Evolutionary conservation across 2,888 invertebrate genomes (phyloP).

Genomic region (Clepsis dumicolana): DNA sequence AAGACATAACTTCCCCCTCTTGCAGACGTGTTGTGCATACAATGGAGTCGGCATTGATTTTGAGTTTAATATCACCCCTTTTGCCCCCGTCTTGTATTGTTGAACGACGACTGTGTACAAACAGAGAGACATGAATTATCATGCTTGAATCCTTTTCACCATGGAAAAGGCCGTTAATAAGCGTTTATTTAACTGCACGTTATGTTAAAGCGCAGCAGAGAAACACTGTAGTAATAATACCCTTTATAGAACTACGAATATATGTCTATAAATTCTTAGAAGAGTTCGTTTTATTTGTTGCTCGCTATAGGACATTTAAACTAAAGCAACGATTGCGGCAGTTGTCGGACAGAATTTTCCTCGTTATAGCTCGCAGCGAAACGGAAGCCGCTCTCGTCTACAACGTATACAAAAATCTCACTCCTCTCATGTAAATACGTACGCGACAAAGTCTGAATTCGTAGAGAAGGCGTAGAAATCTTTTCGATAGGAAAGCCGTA

Average conservation of each 20-base stretch:
- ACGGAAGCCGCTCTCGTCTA: conserved; percentile 65
- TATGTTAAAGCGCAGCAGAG: neutral
- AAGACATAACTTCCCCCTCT: conserved; percentile 77
- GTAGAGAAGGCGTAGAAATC: conserved; percentile 58
- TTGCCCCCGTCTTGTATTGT: conserved; percentile 62
- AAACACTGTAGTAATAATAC: neutral
- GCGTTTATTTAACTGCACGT: conserved; percentile 11
- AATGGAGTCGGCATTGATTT: conserved; percentile 82
- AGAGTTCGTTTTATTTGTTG: neutral
- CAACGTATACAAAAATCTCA: conserved; percentile 69
- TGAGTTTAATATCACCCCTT: conserved; percentile 81
- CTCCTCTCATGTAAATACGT: conserved; percentile 76
- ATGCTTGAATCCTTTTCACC: conserved; percentile 72
- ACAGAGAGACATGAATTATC: conserved; percentile 77
- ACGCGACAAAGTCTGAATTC: conserved; percentile 75
- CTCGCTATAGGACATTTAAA: conserved; percentile 1
- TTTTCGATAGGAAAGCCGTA: conserved; percentile 16
- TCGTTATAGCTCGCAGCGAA: conserved; percentile 56
- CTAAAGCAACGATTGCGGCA: conserved; percentile 19
- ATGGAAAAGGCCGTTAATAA: conserved; percentile 44
- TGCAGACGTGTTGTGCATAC: conserved; percentile 78
- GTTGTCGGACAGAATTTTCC: conserved; percentile 51
- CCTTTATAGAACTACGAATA: neutral
- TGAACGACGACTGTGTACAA: conserved; percentile 66
- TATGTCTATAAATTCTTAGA: neutral